Conservation (phyloP, 92 coral and sea anemone species). For the Isaurus tuberculatus region DNA sequence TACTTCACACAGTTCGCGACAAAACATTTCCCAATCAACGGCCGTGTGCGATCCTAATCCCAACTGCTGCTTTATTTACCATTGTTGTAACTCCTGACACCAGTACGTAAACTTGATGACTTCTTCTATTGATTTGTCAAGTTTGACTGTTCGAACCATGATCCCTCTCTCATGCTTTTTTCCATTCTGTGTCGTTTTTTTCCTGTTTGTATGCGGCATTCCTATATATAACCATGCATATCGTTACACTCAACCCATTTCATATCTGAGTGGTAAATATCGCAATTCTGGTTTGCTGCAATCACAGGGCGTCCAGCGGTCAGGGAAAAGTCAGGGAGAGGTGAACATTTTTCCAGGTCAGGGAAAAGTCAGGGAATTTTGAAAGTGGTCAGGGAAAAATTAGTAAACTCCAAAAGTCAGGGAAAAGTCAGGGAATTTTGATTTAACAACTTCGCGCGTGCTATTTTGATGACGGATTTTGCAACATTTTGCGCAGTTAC, state of each 20-base stretch:
- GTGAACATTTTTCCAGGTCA: too few species aligned
- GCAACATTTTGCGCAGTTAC: too few species aligned
- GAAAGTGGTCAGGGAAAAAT: too few species aligned
- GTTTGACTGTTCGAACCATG: conserved; percentile 32
- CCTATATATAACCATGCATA: conserved; percentile 42
- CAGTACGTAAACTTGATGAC: not conserved
- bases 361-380: too few species aligned
- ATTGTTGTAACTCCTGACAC: conserved; percentile 1
- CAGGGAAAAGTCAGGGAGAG: too few species aligned
- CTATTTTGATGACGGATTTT: too few species aligned
- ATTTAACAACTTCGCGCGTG: too few species aligned
- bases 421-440: too few species aligned
- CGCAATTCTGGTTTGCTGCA: conserved; percentile 38
- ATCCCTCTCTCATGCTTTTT: conserved; percentile 35
- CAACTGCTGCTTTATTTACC: not conserved
- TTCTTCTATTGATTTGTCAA: conserved; percentile 19
- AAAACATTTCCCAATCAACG: too few species aligned
- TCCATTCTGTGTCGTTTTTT: conserved; percentile 31
- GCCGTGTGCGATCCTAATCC: not conserved
- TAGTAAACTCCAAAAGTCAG: too few species aligned
- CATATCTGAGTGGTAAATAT: conserved; percentile 20
- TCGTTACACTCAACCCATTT: conserved; percentile 39
- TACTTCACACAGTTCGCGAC: too few species aligned
- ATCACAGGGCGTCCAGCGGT: too few species aligned
- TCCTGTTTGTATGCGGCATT: conserved; percentile 32